Percentiles rank a stretch among this genome's conserved stretches.
phyloP scores from a whole-genome alignment of 2,797 vertebrate genomes.

The Zenarchopterus dispar region DNA sequence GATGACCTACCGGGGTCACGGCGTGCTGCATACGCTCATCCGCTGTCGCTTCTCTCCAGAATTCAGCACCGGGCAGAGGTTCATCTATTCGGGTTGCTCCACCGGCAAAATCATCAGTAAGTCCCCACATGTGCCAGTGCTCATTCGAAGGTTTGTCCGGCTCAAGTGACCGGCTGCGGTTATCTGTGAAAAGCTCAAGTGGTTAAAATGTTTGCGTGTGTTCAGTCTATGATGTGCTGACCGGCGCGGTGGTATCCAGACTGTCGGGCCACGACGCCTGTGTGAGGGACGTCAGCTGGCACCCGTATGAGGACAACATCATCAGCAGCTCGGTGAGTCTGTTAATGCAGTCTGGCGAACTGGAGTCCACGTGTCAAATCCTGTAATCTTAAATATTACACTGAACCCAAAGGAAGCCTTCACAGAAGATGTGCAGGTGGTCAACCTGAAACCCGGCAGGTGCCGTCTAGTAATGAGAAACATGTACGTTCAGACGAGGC shows the following conservation, averaged over 20 bases:
- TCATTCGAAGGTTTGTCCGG: not conserved
- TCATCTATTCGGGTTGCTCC: slow-evolving; percentile 92
- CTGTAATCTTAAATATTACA: slow-evolving; percentile 5
- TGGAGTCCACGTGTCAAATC: not conserved
- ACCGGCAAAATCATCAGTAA: slow-evolving; percentile 90
- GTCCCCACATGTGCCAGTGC: slow-evolving; percentile 42
- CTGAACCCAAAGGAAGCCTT: not conserved
- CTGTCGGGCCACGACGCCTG: slow-evolving; percentile 89
- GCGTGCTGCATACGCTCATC: slow-evolving; percentile 92
- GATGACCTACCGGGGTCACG: slow-evolving; percentile 94
- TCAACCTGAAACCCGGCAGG: no score
- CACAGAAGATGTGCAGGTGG: no score
- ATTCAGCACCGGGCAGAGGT: slow-evolving; percentile 90
- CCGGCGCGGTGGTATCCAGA: slow-evolving; percentile 85
- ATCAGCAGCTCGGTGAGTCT: slow-evolving; percentile 92
- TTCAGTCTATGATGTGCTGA: slow-evolving; percentile 90
- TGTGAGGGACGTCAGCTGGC: slow-evolving; percentile 92
- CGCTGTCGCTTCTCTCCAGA: slow-evolving; percentile 91
- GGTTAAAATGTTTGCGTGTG: not conserved
- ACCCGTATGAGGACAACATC: slow-evolving; percentile 89
- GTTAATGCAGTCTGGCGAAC: slow-evolving; percentile 2
- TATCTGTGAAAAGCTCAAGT: not conserved
- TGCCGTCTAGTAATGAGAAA: no score
- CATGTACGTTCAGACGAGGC: no score
- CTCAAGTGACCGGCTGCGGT: no score